Evolutionary conservation across 2,113 vertebrate genomes (phyloP).

Genomic region (Ivindomyrus marchei): DNA sequence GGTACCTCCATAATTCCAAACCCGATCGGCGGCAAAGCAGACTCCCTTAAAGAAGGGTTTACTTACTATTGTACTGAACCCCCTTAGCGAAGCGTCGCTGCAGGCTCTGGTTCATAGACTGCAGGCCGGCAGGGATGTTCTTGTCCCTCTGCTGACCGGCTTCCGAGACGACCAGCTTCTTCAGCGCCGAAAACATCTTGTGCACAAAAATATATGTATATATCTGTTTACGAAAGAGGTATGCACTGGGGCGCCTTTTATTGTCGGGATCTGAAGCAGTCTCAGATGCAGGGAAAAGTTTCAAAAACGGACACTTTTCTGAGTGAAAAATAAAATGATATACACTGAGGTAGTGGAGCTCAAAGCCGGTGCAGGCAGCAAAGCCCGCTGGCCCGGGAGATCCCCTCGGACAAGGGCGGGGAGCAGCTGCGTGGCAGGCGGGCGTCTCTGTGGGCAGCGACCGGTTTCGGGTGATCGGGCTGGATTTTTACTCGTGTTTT

Average conservation of each 20-base stretch:
- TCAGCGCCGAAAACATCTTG: conserved; percentile 74
- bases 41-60: too few relatives aligned
- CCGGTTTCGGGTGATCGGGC: too few relatives aligned
- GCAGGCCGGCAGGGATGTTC: conserved; percentile 75
- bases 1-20: background rate
- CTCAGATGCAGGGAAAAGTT: background rate
- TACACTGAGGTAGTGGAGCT: background rate
- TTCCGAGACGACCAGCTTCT: conserved; percentile 80
- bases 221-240: background rate
- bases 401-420: background rate
- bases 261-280: background rate
- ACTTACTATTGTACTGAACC: conserved; percentile 84
- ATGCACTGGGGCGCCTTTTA: background rate
- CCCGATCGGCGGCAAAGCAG: background rate
- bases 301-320: background rate
- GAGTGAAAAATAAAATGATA: background rate
- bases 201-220: background rate
- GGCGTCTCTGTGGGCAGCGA: background rate
- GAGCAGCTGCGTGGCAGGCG: background rate
- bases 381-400: background rate
- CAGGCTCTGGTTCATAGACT: conserved; percentile 81
- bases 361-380: background rate
- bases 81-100: conserved; percentile 81
- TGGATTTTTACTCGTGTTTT: background rate
- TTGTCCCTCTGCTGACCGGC: conserved; percentile 62